Evolutionary conservation across 2,888 invertebrate genomes (phyloP).

Genomic region (Ashinkailepas kermadecensis): DNA sequence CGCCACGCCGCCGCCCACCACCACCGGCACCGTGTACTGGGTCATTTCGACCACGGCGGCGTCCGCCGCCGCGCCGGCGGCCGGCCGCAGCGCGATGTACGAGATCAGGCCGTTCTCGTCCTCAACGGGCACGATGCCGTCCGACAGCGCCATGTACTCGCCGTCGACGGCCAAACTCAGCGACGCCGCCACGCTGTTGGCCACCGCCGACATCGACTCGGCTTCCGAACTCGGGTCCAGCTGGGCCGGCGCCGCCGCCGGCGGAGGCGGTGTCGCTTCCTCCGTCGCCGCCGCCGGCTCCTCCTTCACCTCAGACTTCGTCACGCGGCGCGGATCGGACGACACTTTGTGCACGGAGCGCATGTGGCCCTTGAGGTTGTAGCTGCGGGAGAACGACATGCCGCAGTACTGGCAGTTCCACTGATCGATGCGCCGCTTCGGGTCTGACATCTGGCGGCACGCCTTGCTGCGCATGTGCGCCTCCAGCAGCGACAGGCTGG

Average conservation of each 20-base stretch:
- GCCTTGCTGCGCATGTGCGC: constrained; percentile 32
- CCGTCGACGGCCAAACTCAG: constrained; percentile 44
- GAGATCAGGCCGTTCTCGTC: constrained; percentile 21
- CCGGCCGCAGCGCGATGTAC: constrained; percentile 19
- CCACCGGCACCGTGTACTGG: constrained; percentile 15
- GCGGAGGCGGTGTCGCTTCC: not conserved
- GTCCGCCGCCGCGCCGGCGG: not conserved
- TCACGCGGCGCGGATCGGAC: not conserved
- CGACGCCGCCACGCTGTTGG: constrained; percentile 52
- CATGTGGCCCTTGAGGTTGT: constrained; percentile 32
- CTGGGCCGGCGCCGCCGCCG: not conserved
- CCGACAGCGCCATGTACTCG: constrained; percentile 18
- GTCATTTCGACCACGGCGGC: not conserved
- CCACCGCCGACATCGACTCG: constrained; percentile 51
- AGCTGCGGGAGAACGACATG: constrained; percentile 31
- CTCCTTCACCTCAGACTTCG: no score
- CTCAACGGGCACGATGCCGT: constrained; percentile 14
- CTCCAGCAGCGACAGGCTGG: constrained; percentile 29
- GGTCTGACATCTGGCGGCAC: constrained; percentile 23
- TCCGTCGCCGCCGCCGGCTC: constrained; percentile 35
- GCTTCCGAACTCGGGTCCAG: constrained; percentile 47
- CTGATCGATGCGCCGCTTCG: constrained; percentile 26
- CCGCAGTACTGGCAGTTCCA: constrained; percentile 31
- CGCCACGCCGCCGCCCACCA: not conserved
- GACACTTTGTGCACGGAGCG: constrained; percentile 28